Percentiles rank a stretch among this genome's conserved stretches.
These are phyloP conservation scores for Zoanthus sociatus DNA, from an alignment of 92 coral and sea anemone genomes.

Conservation along the genomic window DNA sequence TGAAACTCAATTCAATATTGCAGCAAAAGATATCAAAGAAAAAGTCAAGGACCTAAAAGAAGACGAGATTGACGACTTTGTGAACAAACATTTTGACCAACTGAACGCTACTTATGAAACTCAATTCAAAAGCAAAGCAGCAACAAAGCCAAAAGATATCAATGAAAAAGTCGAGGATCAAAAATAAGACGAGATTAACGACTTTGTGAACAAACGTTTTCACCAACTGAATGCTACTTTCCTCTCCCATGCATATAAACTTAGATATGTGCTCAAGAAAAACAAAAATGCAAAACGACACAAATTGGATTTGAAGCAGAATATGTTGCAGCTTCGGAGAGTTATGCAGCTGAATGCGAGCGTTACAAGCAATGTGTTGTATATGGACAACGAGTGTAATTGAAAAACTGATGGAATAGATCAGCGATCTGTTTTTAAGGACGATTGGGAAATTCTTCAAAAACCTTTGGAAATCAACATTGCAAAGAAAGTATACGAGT, in stretches of 20 bases:
- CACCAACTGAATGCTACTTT: neutral
- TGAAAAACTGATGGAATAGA: neutral
- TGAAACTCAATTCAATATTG: neutral
- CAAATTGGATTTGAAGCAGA: neutral
- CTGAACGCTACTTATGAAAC: neutral
- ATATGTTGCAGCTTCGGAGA: neutral
- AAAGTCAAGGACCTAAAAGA: neutral
- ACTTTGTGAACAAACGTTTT: neutral
- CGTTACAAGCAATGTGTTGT: neutral
- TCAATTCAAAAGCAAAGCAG: neutral
- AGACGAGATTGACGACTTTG: neutral
- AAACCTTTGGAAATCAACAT: slow-evolving; percentile 19
- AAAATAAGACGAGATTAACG: neutral
- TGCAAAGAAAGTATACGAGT: neutral
- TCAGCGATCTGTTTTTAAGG: neutral
- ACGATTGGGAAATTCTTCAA: neutral
- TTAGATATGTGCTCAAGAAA: neutral
- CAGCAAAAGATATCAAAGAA: neutral
- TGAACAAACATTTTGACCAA: neutral
- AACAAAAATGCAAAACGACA: neutral
- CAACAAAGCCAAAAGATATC: neutral
- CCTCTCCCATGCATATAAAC: neutral
- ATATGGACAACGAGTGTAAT: slow-evolving; percentile 32
- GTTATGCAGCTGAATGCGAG: neutral
- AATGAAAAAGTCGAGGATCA: neutral